Conservation (phyloP, 2,888 invertebrate species). For the Caenorhabditis sinica region DNA sequence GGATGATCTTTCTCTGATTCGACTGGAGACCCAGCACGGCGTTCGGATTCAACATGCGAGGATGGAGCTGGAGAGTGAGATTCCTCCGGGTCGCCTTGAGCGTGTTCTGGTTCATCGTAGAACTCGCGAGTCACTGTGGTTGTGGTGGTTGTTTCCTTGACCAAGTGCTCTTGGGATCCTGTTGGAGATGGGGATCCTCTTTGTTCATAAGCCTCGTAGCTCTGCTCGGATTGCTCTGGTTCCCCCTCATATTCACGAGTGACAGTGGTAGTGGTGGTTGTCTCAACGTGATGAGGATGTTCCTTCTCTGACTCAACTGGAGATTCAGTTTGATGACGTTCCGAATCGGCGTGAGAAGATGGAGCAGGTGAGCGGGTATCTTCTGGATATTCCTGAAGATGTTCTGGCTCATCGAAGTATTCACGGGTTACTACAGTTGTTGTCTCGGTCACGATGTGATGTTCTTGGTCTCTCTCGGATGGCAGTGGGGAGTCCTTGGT, state of each 20-base stretch:
- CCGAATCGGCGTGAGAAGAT: conserved; percentile 29
- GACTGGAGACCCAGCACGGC: conserved; percentile 14
- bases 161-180: conserved; percentile 1
- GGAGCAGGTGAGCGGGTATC: conserved; percentile 5
- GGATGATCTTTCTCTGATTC: conserved; percentile 21
- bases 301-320: conserved; percentile 27
- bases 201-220: no score
- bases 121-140: conserved; percentile 39
- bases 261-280: conserved; percentile 34
- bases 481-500: conserved; percentile 25
- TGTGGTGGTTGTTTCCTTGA: conserved; percentile 36
- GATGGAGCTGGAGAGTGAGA: conserved; percentile 28
- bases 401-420: not conserved
- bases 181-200: not conserved
- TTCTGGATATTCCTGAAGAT: not conserved
- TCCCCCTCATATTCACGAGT: conserved; percentile 20
- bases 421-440: conserved; percentile 29
- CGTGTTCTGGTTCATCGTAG: conserved; percentile 27
- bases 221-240: not conserved
- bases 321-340: conserved; percentile 14
- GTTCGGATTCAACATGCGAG: conserved; percentile 38
- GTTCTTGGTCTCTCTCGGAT: conserved; percentile 25
- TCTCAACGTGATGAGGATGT: conserved; percentile 25
- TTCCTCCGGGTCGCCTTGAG: not conserved
- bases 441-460: conserved; percentile 22